Conservation (phyloP, 2,113 vertebrate genomes). For the Spea bombifrons region DNA sequence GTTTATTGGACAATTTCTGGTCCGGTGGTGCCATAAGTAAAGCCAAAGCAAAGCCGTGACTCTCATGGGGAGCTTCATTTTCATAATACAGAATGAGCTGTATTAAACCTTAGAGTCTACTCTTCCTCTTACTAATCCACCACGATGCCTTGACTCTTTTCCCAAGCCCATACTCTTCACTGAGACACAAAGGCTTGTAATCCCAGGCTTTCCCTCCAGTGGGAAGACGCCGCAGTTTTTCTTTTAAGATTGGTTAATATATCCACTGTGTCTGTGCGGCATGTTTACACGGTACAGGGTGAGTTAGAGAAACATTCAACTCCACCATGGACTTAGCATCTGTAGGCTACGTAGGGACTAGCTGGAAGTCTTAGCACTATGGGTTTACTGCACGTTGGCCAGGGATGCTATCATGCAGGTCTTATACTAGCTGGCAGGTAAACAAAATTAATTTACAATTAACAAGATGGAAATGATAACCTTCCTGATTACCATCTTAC, state of each 20-base stretch:
- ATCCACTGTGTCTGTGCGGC: background rate
- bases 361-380: too few species aligned
- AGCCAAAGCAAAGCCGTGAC: background rate
- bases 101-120: background rate
- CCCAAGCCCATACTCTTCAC: conserved; percentile 11
- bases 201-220: conserved; percentile 12
- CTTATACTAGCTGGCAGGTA: too few species aligned
- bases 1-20: background rate
- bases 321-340: too few species aligned
- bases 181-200: conserved; percentile 10
- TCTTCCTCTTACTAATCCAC: conserved; percentile 12
- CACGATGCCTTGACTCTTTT: conserved; percentile 18
- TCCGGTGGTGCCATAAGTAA: background rate
- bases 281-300: conserved; percentile 20
- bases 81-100: background rate
- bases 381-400: too few species aligned
- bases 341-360: too few species aligned
- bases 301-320: background rate
- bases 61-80: background rate
- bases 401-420: too few species aligned
- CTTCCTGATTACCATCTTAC: too few species aligned
- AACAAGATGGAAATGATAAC: too few species aligned
- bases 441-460: too few species aligned
- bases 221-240: conserved; percentile 9
- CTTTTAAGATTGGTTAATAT: conserved; percentile 13